A percentile compares a stretch with the other conserved stretches of the same genome.
Conservation (phyloP, 2,113 vertebrate species). For the Varanus salvator region DNA sequence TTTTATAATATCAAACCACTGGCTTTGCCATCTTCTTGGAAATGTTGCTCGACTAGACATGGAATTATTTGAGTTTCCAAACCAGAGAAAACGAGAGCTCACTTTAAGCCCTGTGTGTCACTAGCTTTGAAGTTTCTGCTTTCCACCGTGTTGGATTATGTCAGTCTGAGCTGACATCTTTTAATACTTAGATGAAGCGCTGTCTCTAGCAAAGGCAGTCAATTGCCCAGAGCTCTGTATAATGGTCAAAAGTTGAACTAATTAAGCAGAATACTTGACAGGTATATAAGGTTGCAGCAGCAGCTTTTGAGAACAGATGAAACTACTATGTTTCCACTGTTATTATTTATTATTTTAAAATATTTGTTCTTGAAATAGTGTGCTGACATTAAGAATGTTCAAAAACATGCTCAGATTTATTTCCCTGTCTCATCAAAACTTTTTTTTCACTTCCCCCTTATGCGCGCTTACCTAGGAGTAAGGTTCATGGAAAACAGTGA, state of each 20-base stretch:
- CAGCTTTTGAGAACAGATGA: neutral
- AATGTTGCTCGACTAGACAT: neutral
- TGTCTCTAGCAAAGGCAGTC: neutral
- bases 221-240: neutral
- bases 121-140: constrained; percentile 11
- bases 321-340: neutral
- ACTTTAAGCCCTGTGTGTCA: neutral
- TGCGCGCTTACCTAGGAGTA: neutral
- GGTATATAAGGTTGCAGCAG: neutral
- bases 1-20: neutral
- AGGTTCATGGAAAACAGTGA: neutral
- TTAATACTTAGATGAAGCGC: constrained; percentile 2
- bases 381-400: neutral
- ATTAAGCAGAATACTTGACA: neutral
- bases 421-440: neutral
- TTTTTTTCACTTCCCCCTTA: neutral
- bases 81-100: neutral
- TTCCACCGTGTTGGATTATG: constrained; percentile 7
- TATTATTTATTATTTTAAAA: neutral
- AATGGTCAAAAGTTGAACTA: neutral
- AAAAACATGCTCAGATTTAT: neutral
- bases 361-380: neutral
- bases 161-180: constrained; percentile 5
- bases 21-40: neutral
- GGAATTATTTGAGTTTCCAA: neutral